These are phyloP conservation scores for Nephila pilipes DNA, from an alignment of 1,140 invertebrate genomes.

Conservation along the genomic window DNA sequence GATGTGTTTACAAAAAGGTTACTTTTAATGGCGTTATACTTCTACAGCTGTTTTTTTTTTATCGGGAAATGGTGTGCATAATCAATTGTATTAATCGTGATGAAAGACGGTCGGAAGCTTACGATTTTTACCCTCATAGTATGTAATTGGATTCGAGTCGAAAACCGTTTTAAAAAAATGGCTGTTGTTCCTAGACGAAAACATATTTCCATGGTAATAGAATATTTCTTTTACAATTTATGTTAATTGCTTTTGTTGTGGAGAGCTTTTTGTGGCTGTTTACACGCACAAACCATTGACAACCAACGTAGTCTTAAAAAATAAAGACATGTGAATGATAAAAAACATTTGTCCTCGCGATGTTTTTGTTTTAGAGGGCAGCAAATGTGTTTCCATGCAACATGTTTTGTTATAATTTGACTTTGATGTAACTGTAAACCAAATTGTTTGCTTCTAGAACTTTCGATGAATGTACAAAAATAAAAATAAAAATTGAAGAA, in stretches of 20 bases:
- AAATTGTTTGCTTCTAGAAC: too few species aligned
- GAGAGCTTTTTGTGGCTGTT: neutral
- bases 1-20: too few species aligned
- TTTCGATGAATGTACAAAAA: too few species aligned
- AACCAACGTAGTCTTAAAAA: neutral
- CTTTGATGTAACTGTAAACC: neutral
- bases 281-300: neutral
- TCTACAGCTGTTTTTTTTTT: too few species aligned
- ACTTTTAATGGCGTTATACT: too few species aligned
- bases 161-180: neutral
- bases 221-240: neutral
- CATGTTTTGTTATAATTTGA: neutral
- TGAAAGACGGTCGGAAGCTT: neutral
- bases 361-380: neutral
- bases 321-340: neutral
- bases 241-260: neutral
- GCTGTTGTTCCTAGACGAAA: neutral
- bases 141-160: neutral
- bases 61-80: too few species aligned
- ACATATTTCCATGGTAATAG: conserved; percentile 35
- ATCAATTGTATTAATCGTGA: too few species aligned
- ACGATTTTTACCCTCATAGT: neutral
- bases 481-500: too few species aligned
- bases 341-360: neutral
- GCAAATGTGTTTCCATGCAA: neutral